Conservation (phyloP, 2,113 vertebrate species). For the Apus apus region DNA sequence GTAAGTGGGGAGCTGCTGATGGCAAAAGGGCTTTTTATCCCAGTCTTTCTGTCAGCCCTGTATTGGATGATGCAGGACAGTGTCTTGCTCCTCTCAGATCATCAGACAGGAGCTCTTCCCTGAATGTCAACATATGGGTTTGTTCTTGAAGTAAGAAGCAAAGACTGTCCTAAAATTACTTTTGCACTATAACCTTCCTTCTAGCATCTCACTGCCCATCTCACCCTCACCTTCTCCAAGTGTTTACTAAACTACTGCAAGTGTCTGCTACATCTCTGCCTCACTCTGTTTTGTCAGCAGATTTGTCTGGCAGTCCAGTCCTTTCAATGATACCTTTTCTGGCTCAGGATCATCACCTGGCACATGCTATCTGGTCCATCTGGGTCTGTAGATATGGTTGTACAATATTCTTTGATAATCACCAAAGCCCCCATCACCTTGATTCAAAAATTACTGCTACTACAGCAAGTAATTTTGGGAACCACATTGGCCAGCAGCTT, state of each 20-base stretch:
- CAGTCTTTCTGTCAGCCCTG: fast-evolving
- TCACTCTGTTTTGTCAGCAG: not conserved
- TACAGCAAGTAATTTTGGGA: not conserved
- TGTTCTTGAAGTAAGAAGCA: not conserved
- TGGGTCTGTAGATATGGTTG: not conserved
- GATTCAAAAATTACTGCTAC: too few relatives aligned
- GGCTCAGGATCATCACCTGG: not conserved
- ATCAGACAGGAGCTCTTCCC: not conserved
- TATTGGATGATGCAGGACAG: not conserved
- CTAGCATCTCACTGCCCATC: not conserved
- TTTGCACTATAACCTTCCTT: not conserved
- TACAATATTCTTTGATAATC: not conserved
- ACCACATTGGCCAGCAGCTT: not conserved
- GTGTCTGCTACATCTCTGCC: not conserved
- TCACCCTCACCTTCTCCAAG: not conserved
- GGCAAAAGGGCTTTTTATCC: not conserved
- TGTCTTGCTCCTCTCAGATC: not conserved
- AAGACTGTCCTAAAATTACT: not conserved
- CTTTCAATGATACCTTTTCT: not conserved
- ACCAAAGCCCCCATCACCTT: not conserved
- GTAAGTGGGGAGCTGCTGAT: not conserved
- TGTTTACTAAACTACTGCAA: not conserved
- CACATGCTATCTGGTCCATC: not conserved
- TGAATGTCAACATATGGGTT: fast-evolving
- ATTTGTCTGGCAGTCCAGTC: not conserved